Percentiles rank a stretch among this genome's conserved stretches.
phyloP scores from a whole-genome alignment of 1,140 invertebrate species.

The Oryctes rhinoceros region DNA sequence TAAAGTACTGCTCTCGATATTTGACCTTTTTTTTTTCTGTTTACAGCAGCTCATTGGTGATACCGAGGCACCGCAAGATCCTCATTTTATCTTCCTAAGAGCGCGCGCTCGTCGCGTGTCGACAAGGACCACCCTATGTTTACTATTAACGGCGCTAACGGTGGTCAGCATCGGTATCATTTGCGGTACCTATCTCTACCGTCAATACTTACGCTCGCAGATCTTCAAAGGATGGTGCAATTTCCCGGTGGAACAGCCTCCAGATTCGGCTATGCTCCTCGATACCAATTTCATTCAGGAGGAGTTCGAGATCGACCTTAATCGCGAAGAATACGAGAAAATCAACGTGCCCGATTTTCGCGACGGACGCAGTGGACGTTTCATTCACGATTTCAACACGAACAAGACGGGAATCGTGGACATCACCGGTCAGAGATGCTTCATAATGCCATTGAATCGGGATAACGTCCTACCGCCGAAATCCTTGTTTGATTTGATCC shows the following conservation, averaged over 20 bases:
- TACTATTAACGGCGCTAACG: constrained; percentile 76
- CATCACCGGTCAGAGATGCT: constrained; percentile 77
- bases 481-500: constrained; percentile 79
- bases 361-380: constrained; percentile 78
- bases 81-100: constrained; percentile 62
- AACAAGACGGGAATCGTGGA: constrained; percentile 90
- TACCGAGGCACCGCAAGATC: constrained; percentile 56
- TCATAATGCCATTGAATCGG: constrained; percentile 87
- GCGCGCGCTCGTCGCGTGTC: constrained; percentile 66
- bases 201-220: constrained; percentile 72
- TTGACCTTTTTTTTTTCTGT: not conserved
- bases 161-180: constrained; percentile 80
- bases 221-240: constrained; percentile 74
- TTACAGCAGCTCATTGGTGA: constrained; percentile 50
- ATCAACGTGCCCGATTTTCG: constrained; percentile 83
- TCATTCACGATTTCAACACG: constrained; percentile 89
- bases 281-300: constrained; percentile 68
- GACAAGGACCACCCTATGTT: constrained; percentile 71
- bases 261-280: constrained; percentile 47
- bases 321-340: constrained; percentile 74
- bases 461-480: constrained; percentile 78
- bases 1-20: no score
- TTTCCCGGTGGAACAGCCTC: constrained; percentile 62
- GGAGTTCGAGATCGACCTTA: constrained; percentile 77
- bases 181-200: constrained; percentile 80